Percentiles rank a stretch among this genome's conserved stretches.
These are phyloP conservation scores for Eulemur macaco DNA, from an alignment of 2,113 vertebrate genomes.

Conservation along the genomic window DNA sequence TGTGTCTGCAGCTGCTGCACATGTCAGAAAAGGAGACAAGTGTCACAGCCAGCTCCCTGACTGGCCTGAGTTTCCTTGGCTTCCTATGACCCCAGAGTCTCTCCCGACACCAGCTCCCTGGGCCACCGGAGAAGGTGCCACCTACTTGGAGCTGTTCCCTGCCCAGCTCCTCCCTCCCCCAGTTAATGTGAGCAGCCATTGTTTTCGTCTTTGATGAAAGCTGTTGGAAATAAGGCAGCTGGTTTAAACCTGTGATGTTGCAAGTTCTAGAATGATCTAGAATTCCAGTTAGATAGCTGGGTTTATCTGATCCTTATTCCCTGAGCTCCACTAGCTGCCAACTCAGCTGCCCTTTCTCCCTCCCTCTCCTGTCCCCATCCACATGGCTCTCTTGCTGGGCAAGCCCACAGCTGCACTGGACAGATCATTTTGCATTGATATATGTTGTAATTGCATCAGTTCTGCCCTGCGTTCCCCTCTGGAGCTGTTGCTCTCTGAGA, in stretches of 20 bases:
- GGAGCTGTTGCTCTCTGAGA: slow-evolving; percentile 18
- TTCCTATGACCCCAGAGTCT: neutral
- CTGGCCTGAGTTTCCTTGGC: neutral
- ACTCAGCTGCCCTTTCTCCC: neutral
- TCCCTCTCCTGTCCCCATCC: neutral
- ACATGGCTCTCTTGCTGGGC: neutral
- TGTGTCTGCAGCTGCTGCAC: neutral
- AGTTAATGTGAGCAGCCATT: neutral
- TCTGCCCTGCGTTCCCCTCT: slow-evolving; percentile 32
- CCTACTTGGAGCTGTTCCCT: neutral
- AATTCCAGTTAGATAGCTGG: neutral
- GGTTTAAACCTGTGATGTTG: neutral
- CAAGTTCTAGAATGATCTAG: slow-evolving; percentile 20
- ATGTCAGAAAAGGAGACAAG: neutral
- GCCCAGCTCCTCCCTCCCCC: neutral
- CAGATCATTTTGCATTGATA: slow-evolving; percentile 31
- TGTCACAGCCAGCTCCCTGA: neutral
- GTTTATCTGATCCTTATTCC: neutral
- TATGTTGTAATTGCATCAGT: neutral
- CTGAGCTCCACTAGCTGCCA: neutral
- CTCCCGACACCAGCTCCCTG: neutral
- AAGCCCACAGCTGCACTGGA: slow-evolving; percentile 2
- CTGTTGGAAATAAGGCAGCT: slow-evolving; percentile 10
- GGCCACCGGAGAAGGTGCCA: neutral
- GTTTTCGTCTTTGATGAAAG: neutral